phyloP scores from a whole-genome alignment of 2,113 vertebrate genomes.

The Silurus glanis region DNA sequence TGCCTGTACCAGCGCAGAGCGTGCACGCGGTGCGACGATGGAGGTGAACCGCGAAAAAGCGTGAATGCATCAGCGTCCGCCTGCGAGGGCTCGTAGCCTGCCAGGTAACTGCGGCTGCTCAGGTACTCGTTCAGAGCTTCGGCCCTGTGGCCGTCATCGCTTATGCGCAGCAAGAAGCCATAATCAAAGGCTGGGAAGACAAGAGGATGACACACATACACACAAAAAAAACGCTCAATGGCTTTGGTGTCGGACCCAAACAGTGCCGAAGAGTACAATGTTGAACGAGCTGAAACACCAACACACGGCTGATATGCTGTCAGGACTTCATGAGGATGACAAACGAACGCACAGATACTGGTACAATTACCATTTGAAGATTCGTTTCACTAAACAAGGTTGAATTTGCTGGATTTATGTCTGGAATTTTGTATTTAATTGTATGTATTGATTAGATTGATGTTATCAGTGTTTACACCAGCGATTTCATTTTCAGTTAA shows the following conservation, averaged over 20 bases:
- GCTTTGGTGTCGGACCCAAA: neutral
- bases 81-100: conserved; percentile 85
- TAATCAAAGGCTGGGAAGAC: conserved; percentile 88
- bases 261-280: neutral
- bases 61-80: conserved; percentile 83
- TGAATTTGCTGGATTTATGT: neutral
- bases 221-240: conserved; percentile 1
- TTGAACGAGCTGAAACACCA: neutral
- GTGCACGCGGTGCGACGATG: conserved; percentile 83
- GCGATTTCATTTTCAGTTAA: too few species aligned
- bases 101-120: conserved; percentile 91
- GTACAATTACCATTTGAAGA: neutral
- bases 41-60: conserved; percentile 77
- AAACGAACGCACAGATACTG: neutral
- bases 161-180: conserved; percentile 86
- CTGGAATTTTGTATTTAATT: neutral
- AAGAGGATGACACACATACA: conserved; percentile 73
- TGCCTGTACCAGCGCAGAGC: conserved; percentile 95
- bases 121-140: conserved; percentile 88
- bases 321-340: neutral
- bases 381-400: too few species aligned
- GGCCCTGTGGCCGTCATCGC: conserved; percentile 79
- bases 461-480: too few species aligned
- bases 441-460: neutral
- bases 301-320: neutral